A percentile compares a stretch with the other conserved stretches of the same genome.
phyloP scores from a whole-genome alignment of 2,113 vertebrate species.

The Patagioenas fasciata region DNA sequence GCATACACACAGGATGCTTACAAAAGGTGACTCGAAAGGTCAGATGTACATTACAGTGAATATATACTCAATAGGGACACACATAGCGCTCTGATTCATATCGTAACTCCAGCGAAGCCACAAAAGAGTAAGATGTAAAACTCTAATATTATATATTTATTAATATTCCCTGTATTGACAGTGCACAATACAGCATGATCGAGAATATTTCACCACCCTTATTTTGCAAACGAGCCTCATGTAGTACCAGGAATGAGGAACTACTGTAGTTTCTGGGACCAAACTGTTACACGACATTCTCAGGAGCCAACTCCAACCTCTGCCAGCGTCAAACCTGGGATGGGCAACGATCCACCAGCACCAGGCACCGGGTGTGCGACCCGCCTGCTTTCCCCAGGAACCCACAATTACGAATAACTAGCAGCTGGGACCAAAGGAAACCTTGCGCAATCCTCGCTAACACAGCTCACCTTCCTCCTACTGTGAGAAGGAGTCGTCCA shows the following conservation, averaged over 20 bases:
- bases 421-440: not conserved
- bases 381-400: not conserved
- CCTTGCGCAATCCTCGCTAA: not conserved
- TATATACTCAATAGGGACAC: not conserved
- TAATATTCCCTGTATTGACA: not conserved
- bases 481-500: not conserved
- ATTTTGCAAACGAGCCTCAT: rapidly evolving
- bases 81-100: rapidly evolving
- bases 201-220: not conserved
- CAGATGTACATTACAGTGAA: not conserved
- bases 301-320: not conserved
- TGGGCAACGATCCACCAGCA: not conserved
- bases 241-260: not conserved
- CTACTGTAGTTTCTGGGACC: not conserved
- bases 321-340: not conserved
- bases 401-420: rapidly evolving
- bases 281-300: rapidly evolving
- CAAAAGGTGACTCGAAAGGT: not conserved
- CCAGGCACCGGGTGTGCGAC: not conserved
- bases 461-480: not conserved
- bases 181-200: rapidly evolving
- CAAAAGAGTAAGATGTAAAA: not conserved
- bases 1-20: not conserved
- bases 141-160: not conserved
- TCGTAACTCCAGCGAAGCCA: not conserved